Base-by-base conservation (phyloP, 2,113 vertebrate species). In the Tringa solitaria region DNA sequence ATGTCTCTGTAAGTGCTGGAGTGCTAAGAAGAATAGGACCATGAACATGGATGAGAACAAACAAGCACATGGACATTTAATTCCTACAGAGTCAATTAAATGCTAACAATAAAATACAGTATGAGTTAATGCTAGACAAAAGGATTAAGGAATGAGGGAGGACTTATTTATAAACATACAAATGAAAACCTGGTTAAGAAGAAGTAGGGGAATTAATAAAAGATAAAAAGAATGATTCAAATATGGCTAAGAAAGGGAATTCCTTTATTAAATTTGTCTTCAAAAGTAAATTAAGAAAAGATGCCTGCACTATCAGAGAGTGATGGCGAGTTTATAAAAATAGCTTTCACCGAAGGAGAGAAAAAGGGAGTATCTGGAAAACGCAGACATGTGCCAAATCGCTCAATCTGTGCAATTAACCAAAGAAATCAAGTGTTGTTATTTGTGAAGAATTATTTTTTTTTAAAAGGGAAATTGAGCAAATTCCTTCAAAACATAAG, bases 231-330 rank as follows among this genome's bases (percentile, higher is more conserved):
- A 93, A 93, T 61, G 69, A 94, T 81, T 95, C 80, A 87, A 90
- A 84, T 53, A 76, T 18, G 84, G 94, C 89, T 80, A 95, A 94
- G 96, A 85, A 96, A 45, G 92, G 96, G 94, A 87, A 96, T 96
- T 96, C 96, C 95, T 94, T 96, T 97, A 97, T 96, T 97, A 96
- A 96, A 95, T 95, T 95, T 95, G 95, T 91, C 93, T 89, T 91
- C 89, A 65, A 48, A 96, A 95, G 95, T 75, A 96, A 95, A 96
- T 95, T 95, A 96, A 96, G 94, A 67, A 45, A 84, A 95, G 81
- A 95, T 89, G 95, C 82, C 91, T 93, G 91, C 6, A 22, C 89
- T 92, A 76, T 59, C 74, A 54, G 89, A 19, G 68, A 95, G 86
- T 21, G 87, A 91, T 89, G 92, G 94, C 2, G 83, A 95, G 70